Base-by-base conservation (phyloP, 2,113 vertebrate species). In the Phycodurus eques region DNA sequence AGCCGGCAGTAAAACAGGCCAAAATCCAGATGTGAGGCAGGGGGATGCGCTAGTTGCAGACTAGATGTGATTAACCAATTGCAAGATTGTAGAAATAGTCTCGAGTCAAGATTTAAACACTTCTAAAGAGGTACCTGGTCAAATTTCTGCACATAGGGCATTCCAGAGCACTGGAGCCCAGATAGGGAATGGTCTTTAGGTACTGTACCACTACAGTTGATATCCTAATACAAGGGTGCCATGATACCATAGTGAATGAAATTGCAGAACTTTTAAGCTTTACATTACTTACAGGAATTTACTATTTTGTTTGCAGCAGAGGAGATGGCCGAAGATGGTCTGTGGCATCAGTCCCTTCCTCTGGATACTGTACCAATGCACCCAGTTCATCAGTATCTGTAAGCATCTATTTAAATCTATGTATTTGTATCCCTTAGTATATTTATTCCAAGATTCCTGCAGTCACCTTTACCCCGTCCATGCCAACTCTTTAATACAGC, bases 371-470 rank as follows among this genome's bases (percentile, higher is more conserved):
- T 78, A 98, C 96, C 82, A 98, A 96, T 76, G 96, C 96, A 0
- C 95, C 96, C 86, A 98, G 96, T 87, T 98, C 97, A 82, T 96
- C 96, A 0, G 93, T 98, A 70, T 98, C 96, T 87, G 97, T 98
- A 93, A 95, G 39, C 31, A 22, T 56, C 8, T 78, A 4, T 68
- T 33, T 57, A n/a, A 70, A 35, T 42, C 44, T 0, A 0, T 46
- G 15, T 43, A 27, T 27, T 47, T 61, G 27, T 39, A n/a, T 69
- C 69, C 67, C 66, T 35, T 31, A 2, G 8, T 64, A 39, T 69
- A 31, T 74, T 70, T 62, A 27, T 14, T 31, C 69, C 47, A 79
- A 66, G 43, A 44, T 4, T 19, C 42, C 42, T 5, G 20, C 43
- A 27, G 20, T 46, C 12, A 44, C 62, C 42, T 64, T 43, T 22